These are phyloP conservation scores for Oreochromis tanganicae DNA, from an alignment of 2,113 vertebrate genomes.

Conservation along the genomic window DNA sequence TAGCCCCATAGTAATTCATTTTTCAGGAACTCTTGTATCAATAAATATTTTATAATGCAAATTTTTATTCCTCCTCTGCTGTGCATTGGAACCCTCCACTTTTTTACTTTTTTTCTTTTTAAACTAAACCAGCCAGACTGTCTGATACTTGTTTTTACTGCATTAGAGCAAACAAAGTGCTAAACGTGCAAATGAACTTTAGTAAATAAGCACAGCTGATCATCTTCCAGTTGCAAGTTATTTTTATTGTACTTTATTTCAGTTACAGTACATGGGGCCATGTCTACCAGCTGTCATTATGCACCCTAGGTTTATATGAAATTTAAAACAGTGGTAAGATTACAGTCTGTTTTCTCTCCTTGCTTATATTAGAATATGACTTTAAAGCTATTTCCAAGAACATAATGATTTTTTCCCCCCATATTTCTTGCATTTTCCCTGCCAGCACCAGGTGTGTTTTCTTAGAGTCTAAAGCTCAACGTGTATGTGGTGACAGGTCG, in stretches of 20 bases:
- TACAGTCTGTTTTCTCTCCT: not conserved
- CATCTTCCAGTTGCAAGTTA: not conserved
- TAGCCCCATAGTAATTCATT: not conserved
- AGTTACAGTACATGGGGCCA: not conserved
- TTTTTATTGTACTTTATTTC: not conserved
- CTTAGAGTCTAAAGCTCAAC: not conserved
- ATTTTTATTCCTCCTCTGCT: not conserved
- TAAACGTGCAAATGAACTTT: not conserved
- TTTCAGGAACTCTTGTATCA: not conserved
- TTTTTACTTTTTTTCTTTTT: not conserved
- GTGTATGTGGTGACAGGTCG: not conserved
- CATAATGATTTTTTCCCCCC: not conserved
- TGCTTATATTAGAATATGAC: not conserved
- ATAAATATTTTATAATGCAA: slow-evolving; percentile 33
- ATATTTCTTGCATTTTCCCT: not conserved
- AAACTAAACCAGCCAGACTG: not conserved
- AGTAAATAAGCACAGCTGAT: not conserved
- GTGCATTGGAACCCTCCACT: not conserved
- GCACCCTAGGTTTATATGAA: not conserved
- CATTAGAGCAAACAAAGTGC: not conserved
- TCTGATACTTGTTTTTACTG: not conserved
- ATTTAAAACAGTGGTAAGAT: not conserved
- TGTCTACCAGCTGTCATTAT: not conserved
- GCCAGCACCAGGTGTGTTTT: not conserved
- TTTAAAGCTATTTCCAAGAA: not conserved